Conservation (phyloP, 2,797 vertebrate genomes). For the Myotis myotis region DNA sequence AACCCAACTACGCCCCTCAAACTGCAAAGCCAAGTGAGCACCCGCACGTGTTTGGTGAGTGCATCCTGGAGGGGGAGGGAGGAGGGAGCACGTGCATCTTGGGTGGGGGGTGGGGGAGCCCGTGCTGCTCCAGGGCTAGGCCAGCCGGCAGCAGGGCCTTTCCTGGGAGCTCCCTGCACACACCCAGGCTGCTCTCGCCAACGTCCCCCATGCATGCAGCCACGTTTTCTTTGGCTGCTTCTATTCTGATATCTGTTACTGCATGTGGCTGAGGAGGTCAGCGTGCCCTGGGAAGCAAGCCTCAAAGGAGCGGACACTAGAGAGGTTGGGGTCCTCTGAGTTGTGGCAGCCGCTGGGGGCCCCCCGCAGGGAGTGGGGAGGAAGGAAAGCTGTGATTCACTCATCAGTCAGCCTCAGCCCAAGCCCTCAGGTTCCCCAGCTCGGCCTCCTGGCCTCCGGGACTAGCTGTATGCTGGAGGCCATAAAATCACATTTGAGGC, state of each 20-base stretch:
- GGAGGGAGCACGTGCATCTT: too few relatives aligned
- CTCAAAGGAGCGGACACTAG: neutral
- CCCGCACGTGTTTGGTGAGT: rapidly evolving
- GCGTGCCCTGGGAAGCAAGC: neutral
- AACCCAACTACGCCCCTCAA: neutral
- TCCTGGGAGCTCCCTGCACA: neutral
- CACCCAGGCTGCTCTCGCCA: neutral
- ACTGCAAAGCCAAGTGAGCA: neutral
- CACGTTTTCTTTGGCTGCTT: neutral
- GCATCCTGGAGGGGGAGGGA: neutral
- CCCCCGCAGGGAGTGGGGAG: neutral
- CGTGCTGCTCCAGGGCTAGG: rapidly evolving
- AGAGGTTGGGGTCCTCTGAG: neutral
- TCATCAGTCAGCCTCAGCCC: neutral
- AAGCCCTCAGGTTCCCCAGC: neutral
- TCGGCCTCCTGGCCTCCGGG: rapidly evolving
- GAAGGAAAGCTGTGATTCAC: rapidly evolving
- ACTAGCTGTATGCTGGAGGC: too few relatives aligned
- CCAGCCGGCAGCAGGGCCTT: neutral
- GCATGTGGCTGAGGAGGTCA: neutral
- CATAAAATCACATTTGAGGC: neutral
- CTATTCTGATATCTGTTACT: neutral
- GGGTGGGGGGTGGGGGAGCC: too few relatives aligned
- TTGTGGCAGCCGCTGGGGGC: neutral
- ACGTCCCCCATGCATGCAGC: rapidly evolving